A percentile compares a stretch with the other conserved stretches of the same genome.
Evolutionary conservation across 2,797 vertebrate species (phyloP).

Genomic region (Alcedo atthis): DNA sequence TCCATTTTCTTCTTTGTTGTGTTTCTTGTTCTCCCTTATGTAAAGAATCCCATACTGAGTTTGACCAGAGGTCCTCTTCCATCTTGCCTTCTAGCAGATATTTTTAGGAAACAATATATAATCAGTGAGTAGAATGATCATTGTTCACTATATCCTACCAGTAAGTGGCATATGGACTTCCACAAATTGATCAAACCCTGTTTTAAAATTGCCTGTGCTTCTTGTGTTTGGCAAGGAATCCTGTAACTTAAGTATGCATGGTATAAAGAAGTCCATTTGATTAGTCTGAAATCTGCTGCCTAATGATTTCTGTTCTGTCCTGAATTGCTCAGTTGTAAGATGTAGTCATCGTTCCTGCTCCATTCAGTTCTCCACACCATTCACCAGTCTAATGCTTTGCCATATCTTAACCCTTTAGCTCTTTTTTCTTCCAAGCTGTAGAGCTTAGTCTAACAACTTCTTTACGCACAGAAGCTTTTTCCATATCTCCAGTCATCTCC

Average conservation of each 20-base stretch:
- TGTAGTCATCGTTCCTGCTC: neutral
- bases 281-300: neutral
- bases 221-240: neutral
- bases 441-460: neutral
- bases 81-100: neutral
- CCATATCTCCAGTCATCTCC: neutral
- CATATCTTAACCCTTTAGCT: neutral
- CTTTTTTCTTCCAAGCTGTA: neutral
- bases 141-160: neutral
- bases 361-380: neutral
- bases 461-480: neutral
- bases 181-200: neutral
- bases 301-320: neutral
- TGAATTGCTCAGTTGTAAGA: neutral
- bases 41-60: neutral
- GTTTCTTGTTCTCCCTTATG: neutral
- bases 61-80: neutral
- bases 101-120: neutral
- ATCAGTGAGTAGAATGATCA: neutral
- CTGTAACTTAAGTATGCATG: neutral
- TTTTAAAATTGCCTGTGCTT: neutral
- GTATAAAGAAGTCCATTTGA: neutral
- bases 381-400: neutral
- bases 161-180: neutral
- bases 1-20: neutral